Percentiles rank a stretch among this genome's conserved stretches.
Evolutionary conservation across 2,113 vertebrate genomes (phyloP).

Genomic region (Pteropus alecto): DNA sequence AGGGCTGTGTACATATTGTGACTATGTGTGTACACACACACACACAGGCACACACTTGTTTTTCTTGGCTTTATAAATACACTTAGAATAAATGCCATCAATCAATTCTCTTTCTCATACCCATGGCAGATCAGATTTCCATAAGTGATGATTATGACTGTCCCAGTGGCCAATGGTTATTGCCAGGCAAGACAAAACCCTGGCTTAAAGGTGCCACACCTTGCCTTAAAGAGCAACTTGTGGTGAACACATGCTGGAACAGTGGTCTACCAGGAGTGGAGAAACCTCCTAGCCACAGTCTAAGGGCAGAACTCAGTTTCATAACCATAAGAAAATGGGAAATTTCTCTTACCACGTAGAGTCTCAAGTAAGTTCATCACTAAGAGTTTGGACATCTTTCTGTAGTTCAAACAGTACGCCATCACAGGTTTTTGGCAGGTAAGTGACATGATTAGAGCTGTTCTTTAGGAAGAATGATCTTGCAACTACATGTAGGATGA

Average conservation of each 20-base stretch:
- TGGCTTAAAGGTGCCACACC: neutral
- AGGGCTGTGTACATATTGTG: neutral
- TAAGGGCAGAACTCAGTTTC: neutral
- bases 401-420: neutral
- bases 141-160: neutral
- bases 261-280: neutral
- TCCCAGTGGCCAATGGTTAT: neutral
- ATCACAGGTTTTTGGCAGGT: neutral
- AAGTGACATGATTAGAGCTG: neutral
- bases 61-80: neutral
- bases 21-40: neutral
- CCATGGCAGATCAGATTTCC: neutral
- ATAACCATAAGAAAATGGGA: neutral
- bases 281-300: neutral
- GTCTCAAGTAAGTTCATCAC: neutral
- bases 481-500: neutral
- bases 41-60: neutral
- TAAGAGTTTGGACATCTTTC: neutral
- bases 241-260: neutral
- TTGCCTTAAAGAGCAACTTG: neutral
- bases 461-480: neutral
- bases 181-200: neutral
- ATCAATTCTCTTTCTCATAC: neutral
- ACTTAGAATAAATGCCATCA: neutral
- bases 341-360: neutral